phyloP scores from a whole-genome alignment of 2,888 invertebrate genomes.

The Hydroisotoma schaefferi region DNA sequence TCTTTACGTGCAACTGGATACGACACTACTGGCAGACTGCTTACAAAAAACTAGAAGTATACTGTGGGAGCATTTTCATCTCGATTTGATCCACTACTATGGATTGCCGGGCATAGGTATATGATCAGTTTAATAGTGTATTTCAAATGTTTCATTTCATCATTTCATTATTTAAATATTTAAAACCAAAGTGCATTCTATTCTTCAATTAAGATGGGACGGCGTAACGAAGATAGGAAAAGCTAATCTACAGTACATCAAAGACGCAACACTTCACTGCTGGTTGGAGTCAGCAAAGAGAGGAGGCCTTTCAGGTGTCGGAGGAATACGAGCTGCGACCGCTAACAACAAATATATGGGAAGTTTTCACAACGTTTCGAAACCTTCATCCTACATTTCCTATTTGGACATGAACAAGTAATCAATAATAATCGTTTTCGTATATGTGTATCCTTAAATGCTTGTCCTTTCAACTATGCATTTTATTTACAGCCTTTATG shows the following conservation, averaged over 20 bases:
- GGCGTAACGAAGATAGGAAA: too few species aligned
- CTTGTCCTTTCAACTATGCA: too few species aligned
- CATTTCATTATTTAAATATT: too few species aligned
- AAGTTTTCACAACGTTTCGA: neutral
- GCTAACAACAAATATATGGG: slow-evolving; percentile 24
- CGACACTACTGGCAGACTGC: slow-evolving; percentile 11
- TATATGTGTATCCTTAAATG: too few species aligned
- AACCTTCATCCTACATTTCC: slow-evolving; percentile 9
- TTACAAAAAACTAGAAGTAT: slow-evolving; percentile 13
- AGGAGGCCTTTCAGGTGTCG: slow-evolving; percentile 18
- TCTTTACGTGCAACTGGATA: slow-evolving; percentile 22
- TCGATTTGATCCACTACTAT: slow-evolving; percentile 25
- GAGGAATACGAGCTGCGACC: neutral
- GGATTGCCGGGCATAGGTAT: too few species aligned
- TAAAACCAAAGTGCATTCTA: too few species aligned
- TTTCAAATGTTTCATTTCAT: too few species aligned
- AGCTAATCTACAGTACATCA: slow-evolving; percentile 22
- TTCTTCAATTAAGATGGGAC: too few species aligned
- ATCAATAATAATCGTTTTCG: too few species aligned
- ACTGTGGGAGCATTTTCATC: slow-evolving; percentile 7
- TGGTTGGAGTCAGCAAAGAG: slow-evolving; percentile 18
- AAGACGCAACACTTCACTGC: slow-evolving; percentile 14
- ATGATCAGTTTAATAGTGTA: too few species aligned
- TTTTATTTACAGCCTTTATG: too few species aligned
- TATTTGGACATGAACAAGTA: slow-evolving; percentile 29